Evolutionary conservation across 2,113 vertebrate species (phyloP).

Genomic region (Oreochromis aureus): DNA sequence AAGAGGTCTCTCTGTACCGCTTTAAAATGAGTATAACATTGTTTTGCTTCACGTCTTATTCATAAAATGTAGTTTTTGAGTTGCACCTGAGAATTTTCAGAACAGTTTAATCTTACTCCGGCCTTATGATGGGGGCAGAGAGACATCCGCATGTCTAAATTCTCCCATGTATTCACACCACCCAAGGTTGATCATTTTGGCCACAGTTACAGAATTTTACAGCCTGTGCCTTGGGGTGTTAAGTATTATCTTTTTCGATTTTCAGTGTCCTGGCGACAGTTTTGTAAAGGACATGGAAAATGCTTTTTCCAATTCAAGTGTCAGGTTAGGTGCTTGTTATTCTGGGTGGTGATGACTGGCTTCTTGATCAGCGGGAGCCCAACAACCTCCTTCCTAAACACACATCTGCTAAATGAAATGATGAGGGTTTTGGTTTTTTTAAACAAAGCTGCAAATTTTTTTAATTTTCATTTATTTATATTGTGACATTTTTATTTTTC

Average conservation of each 20-base stretch:
- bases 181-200: neutral
- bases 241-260: neutral
- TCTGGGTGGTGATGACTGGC: neutral
- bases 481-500: no score
- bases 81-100: neutral
- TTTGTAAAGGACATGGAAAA: neutral
- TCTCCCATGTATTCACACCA: neutral
- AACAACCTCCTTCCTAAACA: neutral
- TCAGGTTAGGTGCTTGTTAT: neutral
- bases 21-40: neutral
- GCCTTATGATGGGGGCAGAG: no score
- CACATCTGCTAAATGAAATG: neutral
- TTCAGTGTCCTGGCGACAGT: neutral
- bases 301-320: neutral
- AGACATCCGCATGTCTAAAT: neutral
- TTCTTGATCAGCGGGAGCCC: neutral
- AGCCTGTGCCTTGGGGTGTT: neutral
- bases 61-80: neutral
- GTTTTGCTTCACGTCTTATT: neutral
- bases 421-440: neutral
- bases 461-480: no score
- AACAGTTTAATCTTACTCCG: neutral
- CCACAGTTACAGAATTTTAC: neutral
- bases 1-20: neutral
- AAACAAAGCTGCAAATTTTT: neutral